Percentiles rank a stretch among this genome's conserved stretches.
These are phyloP conservation scores for Glossosoma conforme DNA, from an alignment of 1,140 invertebrate genomes.

Conservation along the genomic window DNA sequence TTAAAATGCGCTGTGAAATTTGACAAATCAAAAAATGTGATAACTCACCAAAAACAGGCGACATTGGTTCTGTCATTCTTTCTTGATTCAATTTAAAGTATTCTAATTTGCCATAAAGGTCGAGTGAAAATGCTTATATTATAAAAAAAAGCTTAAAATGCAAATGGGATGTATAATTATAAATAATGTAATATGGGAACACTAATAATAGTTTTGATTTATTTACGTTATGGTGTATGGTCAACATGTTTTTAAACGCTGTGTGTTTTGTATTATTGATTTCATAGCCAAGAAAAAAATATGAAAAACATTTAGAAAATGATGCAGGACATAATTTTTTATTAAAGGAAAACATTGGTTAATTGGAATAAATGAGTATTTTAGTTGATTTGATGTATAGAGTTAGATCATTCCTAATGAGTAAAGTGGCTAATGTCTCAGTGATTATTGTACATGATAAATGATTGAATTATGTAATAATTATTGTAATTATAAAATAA, in stretches of 20 bases:
- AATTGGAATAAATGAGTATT: conserved; percentile 24
- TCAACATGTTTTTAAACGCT: conserved; percentile 11
- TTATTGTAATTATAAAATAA: conserved; percentile 25
- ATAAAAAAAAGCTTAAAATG: too few relatives aligned
- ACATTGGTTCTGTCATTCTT: too few relatives aligned
- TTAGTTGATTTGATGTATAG: conserved; percentile 27
- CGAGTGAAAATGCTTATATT: too few relatives aligned
- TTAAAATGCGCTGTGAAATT: too few relatives aligned
- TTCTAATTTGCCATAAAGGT: too few relatives aligned
- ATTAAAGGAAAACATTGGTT: conserved; percentile 24
- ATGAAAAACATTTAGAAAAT: conserved; percentile 8
- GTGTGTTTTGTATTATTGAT: conserved; percentile 15
- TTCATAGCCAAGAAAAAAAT: conserved; percentile 5
- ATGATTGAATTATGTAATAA: conserved; percentile 19
- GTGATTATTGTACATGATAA: conserved; percentile 25
- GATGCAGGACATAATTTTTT: conserved; percentile 32
- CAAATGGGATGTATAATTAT: neutral
- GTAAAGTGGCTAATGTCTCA: conserved; percentile 18
- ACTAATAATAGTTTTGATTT: too few relatives aligned
- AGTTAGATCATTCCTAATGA: conserved; percentile 26
- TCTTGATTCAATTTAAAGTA: too few relatives aligned
- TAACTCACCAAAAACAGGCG: too few relatives aligned
- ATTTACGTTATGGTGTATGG: conserved; percentile 19
- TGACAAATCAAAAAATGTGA: too few relatives aligned
- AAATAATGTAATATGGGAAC: neutral